phyloP scores from a whole-genome alignment of 1,140 invertebrate species.

The Nasonia longicornis region DNA sequence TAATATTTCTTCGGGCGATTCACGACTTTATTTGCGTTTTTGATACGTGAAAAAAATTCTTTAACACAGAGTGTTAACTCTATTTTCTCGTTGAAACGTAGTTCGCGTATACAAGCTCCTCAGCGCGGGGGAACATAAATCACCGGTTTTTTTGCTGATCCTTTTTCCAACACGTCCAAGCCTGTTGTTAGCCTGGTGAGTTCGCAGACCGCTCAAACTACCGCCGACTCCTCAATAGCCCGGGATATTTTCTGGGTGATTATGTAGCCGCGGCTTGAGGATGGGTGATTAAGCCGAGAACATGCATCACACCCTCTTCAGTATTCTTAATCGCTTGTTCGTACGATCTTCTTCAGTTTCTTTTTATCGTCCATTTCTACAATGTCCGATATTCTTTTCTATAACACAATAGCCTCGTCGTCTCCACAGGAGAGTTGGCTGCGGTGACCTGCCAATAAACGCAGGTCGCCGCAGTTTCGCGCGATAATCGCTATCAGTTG shows the following conservation, averaged over 20 bases:
- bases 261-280: neutral
- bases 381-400: neutral
- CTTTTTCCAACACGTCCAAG: too few species aligned
- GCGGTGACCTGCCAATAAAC: constrained; percentile 28
- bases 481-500: constrained; percentile 39
- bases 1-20: constrained; percentile 22
- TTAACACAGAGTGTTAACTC: neutral
- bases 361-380: too few species aligned
- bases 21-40: neutral
- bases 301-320: neutral
- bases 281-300: neutral
- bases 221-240: neutral
- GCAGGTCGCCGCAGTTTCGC: constrained; percentile 8
- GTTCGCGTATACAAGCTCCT: neutral
- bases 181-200: too few species aligned
- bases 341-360: too few species aligned
- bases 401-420: neutral
- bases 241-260: neutral
- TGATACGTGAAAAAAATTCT: neutral
- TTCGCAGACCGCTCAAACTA: too few species aligned
- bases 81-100: too few species aligned
- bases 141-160: neutral
- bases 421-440: neutral
- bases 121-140: neutral
- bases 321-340: neutral